These are phyloP conservation scores for Athene cunicularia DNA, from an alignment of 2,113 vertebrate species.

Conservation along the genomic window DNA sequence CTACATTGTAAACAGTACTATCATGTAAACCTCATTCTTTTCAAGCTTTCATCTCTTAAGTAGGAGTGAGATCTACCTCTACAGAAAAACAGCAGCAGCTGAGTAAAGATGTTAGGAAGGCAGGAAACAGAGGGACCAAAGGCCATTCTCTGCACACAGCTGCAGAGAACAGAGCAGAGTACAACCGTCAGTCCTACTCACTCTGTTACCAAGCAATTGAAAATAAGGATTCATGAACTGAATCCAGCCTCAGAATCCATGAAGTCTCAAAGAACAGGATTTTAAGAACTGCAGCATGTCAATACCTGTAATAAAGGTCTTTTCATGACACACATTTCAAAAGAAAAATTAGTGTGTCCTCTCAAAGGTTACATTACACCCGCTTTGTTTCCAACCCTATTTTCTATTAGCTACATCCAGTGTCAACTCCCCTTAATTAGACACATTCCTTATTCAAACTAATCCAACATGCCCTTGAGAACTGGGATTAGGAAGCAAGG, in stretches of 20 bases:
- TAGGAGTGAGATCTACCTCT: background rate
- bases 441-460: background rate
- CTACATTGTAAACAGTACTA: background rate
- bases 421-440: background rate
- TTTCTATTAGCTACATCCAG: background rate
- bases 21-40: background rate
- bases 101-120: background rate
- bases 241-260: background rate
- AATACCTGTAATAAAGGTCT: background rate
- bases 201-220: background rate
- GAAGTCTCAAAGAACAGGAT: background rate
- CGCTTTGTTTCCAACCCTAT: background rate
- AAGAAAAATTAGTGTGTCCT: background rate
- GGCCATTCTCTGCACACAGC: background rate
- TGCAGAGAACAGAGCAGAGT: background rate
- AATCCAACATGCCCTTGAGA: conserved; percentile 29
- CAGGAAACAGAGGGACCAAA: background rate
- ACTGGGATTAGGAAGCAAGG: background rate
- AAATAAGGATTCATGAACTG: fast-evolving
- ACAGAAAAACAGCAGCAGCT: background rate
- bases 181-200: background rate
- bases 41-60: background rate
- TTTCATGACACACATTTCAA: background rate
- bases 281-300: background rate
- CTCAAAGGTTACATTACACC: background rate